Evolutionary conservation across 2,113 vertebrate species (phyloP), one percentile per base, ranked within the genome.

Genomic region (Rhinolophus ferrumequinum): DNA sequence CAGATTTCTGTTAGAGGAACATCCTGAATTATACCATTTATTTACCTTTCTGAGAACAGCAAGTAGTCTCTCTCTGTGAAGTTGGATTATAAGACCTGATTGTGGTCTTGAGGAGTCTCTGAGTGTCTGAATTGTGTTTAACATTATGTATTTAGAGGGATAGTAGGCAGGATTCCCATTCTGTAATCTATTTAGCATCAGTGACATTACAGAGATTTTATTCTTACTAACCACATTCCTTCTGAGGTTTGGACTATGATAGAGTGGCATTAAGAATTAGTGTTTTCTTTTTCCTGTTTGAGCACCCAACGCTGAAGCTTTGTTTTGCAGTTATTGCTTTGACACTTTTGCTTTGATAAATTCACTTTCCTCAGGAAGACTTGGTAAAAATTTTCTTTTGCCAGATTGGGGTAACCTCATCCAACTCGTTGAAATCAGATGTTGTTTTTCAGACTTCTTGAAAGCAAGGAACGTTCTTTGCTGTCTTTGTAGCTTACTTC

Each of bases 221-320:
- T 93, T 94, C 26, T 93, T 82, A 47, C 16, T 92, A 87, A 93
- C 90, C 90, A 88, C 90, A 87, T 95, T 83, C 41, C 76, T 58
- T 76, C 60, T 92, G 94, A 88, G 80, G 93, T 96, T 90, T 95
- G 88, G 76, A 81, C 81, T 94, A 0, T 97, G 82, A 89, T 91
- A 86, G 52, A 95, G 14, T 77, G 58, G n/a, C 83, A 44, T 90
- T 80, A 83, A 79, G 82, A 93, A 80, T 80, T 88, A 60, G 62
- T 76, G 38, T 79, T 95, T 96, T 87, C 50, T 75, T 92, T 88
- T 93, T 80, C 16, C 67, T 84, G 0, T 60, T 77, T 97, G 8
- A 47, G 21, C 72, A 73, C 50, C 67, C 66, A 84, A 24, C 41
- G 26, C 82, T 56, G 77, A 94, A 95, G 58, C 88, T 96, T 96